Evolutionary conservation across 2,113 vertebrate species (phyloP).

Genomic region (Gallinago media): DNA sequence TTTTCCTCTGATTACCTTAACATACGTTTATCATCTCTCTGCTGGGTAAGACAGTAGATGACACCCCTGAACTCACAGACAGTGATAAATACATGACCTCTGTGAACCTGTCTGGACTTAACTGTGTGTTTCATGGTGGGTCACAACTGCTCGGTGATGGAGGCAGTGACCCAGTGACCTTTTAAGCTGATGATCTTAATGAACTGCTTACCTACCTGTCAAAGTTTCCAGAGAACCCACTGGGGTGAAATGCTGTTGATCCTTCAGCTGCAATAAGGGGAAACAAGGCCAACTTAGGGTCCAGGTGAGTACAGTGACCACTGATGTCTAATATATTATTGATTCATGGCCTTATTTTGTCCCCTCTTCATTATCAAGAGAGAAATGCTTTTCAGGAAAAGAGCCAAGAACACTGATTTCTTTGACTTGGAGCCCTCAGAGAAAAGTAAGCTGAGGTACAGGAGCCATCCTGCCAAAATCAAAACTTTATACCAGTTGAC

Average conservation of each 20-base stretch:
- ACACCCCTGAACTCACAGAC: not conserved
- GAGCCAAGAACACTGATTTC: not conserved
- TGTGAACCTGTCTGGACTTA: not conserved
- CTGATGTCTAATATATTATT: not conserved
- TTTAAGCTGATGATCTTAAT: not conserved
- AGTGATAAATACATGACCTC: not conserved
- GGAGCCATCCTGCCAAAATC: not conserved
- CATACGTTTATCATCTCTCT: not conserved
- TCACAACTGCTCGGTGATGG: not conserved
- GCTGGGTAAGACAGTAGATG: not conserved
- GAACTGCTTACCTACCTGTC: not conserved
- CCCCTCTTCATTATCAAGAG: not conserved
- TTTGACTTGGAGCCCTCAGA: not conserved
- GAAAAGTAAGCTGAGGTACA: not conserved
- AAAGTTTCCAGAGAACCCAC: not conserved
- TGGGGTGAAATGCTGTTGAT: not conserved
- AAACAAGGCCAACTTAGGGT: not conserved
- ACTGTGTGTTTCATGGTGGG: not conserved
- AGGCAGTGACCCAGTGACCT: not conserved
- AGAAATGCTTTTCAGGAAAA: not conserved
- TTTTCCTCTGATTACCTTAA: not conserved
- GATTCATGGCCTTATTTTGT: not conserved
- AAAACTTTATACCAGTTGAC: not conserved
- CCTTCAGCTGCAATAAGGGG: not conserved
- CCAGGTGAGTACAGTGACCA: not conserved